These are phyloP conservation scores for Columba janthina DNA, from an alignment of 2,113 vertebrate genomes.

Conservation along the genomic window DNA sequence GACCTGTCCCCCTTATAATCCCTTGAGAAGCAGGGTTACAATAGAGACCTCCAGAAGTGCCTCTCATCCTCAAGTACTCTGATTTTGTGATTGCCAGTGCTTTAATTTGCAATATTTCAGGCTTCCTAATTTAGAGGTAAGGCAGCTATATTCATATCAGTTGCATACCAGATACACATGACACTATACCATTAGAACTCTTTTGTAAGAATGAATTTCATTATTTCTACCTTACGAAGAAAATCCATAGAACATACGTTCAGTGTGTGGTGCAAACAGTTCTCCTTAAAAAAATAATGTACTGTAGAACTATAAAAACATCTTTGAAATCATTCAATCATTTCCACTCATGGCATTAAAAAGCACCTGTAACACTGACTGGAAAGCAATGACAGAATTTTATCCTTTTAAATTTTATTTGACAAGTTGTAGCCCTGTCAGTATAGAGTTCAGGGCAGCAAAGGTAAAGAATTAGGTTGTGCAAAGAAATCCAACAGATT, in stretches of 20 bases:
- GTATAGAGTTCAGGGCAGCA: not conserved
- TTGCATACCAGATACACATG: not conserved
- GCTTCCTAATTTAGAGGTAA: not conserved
- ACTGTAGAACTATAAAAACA: not conserved
- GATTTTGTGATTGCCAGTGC: not conserved
- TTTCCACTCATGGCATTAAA: not conserved
- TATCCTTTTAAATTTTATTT: not conserved
- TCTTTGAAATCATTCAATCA: not conserved
- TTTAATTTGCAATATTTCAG: not conserved
- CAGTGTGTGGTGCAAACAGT: not conserved
- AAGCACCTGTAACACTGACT: not conserved
- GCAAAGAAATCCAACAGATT: not conserved
- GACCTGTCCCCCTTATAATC: accelerated
- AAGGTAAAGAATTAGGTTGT: not conserved
- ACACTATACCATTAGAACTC: not conserved
- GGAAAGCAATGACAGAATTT: not conserved
- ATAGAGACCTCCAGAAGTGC: not conserved
- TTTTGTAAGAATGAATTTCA: not conserved
- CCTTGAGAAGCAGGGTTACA: not conserved
- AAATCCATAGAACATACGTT: not conserved
- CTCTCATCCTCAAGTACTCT: not conserved
- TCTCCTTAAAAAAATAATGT: not conserved
- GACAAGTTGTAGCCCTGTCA: not conserved
- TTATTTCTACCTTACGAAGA: not conserved
- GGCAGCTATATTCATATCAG: not conserved